Base-by-base conservation (phyloP, 2,797 vertebrate species). In the Sebastiscus tertius region DNA sequence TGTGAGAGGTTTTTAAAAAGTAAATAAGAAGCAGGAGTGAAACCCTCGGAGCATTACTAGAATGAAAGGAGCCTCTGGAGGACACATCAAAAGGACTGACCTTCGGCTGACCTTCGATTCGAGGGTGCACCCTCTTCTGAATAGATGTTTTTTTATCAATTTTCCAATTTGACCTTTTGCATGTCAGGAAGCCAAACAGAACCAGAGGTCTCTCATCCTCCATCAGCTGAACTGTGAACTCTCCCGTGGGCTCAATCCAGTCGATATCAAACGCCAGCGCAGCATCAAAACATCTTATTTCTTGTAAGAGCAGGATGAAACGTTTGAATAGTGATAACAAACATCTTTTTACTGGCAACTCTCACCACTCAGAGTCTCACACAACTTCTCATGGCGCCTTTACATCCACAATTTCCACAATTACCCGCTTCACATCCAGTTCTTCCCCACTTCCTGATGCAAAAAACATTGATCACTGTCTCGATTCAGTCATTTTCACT, bases 111-210 rank as follows among this genome's bases (percentile, higher is more conserved):
- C 78, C 69, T 82, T 83, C 8, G 1, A 24, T 64, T 72, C 1
- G 5, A 56, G 39, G 42, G 12, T 26, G n/a, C 49, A 5, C 18
- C 33, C 16, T 31, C 27, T 24, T 70, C 42, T 58, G 55, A 61
- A n/a, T 20, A 4, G 0, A 8, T 49, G 58, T 36, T 36, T 31
- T 5, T 36, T 69, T 64, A 87, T 87, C 69, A 60, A 73, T 89
- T 81, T 74, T 72, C 75, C 68, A 74, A 52, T 66, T 27, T 85
- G 87, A 88, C 91, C 80, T 36, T 91, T 85, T 83, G 8, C 18
- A 9, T n/a, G 33, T 29, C 59, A 61, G 54, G 8, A 3, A 73
- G 39, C 52, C 12, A 16, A 33, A 60, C 34, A 33, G 26, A n/a
- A 16, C 8, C 56, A 18, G 31, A 29, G 22, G 70, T 16, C 12